Conservation (phyloP, 2,113 vertebrate species). For the Marmota flaviventris region DNA sequence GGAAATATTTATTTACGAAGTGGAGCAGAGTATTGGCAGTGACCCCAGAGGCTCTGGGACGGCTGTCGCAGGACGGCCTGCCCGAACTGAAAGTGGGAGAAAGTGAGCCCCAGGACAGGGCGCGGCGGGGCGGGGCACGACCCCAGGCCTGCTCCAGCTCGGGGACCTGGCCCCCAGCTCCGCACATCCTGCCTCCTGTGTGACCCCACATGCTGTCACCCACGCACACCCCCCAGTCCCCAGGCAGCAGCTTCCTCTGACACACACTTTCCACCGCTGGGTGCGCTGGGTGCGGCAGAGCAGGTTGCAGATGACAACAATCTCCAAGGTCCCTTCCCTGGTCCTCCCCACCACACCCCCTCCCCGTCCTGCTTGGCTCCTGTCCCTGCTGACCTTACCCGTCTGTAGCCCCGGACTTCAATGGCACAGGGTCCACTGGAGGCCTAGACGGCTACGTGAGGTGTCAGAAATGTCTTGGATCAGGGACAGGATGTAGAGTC, state of each 20-base stretch:
- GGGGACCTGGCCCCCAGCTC: background rate
- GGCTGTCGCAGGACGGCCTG: background rate
- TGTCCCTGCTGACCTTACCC: background rate
- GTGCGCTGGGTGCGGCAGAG: slow-evolving; percentile 54
- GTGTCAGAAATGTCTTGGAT: background rate
- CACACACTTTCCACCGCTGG: slow-evolving; percentile 81
- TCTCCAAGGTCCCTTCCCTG: slow-evolving; percentile 33
- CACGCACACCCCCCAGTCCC: slow-evolving; percentile 64
- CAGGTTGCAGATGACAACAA: slow-evolving; percentile 80
- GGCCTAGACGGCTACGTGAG: background rate
- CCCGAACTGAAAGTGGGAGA: slow-evolving; percentile 60
- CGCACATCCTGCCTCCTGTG: slow-evolving; percentile 46
- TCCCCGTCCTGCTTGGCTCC: background rate
- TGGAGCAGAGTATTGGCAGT: background rate
- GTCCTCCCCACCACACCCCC: background rate
- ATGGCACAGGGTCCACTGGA: fast-evolving
- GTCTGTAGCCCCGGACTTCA: background rate
- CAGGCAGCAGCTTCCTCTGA: slow-evolving; percentile 81
- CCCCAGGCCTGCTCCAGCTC: background rate
- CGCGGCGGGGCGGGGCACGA: background rate
- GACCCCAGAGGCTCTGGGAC: background rate
- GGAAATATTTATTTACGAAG: background rate
- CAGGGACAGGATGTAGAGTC: background rate
- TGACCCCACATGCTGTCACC: slow-evolving; percentile 48
- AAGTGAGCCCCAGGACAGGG: slow-evolving; percentile 14